Evolutionary conservation across 2,888 invertebrate species (phyloP).

Genomic region (Drosophila longiperda): DNA sequence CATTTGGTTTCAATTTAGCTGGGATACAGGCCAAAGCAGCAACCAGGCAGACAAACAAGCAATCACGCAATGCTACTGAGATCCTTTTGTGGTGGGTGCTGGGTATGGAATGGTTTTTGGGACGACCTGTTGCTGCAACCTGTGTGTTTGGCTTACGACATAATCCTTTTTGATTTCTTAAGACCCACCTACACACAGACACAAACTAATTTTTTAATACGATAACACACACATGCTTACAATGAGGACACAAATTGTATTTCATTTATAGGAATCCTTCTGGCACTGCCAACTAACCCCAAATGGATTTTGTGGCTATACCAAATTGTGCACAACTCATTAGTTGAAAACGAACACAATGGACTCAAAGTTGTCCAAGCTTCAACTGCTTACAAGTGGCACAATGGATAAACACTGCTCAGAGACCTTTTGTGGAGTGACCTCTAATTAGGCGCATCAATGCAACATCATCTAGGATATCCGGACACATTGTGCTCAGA

Average conservation of each 20-base stretch:
- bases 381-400: constrained; percentile 16
- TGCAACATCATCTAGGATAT: constrained; percentile 47
- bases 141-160: constrained; percentile 23
- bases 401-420: constrained; percentile 47
- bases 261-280: constrained; percentile 19
- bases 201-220: constrained; percentile 72
- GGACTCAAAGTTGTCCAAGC: background rate
- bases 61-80: constrained; percentile 25
- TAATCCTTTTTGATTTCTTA: constrained; percentile 73
- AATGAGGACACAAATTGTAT: constrained; percentile 39
- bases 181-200: constrained; percentile 35
- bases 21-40: background rate
- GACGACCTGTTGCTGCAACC: constrained; percentile 67
- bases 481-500: constrained; percentile 42
- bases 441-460: constrained; percentile 60
- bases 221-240: constrained; percentile 11
- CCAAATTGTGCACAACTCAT: constrained; percentile 64
- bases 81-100: constrained; percentile 46
- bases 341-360: constrained; percentile 63
- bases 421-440: constrained; percentile 19
- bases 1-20: constrained; percentile 74
- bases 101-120: background rate
- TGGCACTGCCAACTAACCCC: constrained; percentile 2
- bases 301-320: constrained; percentile 14
- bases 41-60: constrained; percentile 17